phyloP scores from a whole-genome alignment of 1,140 invertebrate species.

The Drosophila santomea region DNA sequence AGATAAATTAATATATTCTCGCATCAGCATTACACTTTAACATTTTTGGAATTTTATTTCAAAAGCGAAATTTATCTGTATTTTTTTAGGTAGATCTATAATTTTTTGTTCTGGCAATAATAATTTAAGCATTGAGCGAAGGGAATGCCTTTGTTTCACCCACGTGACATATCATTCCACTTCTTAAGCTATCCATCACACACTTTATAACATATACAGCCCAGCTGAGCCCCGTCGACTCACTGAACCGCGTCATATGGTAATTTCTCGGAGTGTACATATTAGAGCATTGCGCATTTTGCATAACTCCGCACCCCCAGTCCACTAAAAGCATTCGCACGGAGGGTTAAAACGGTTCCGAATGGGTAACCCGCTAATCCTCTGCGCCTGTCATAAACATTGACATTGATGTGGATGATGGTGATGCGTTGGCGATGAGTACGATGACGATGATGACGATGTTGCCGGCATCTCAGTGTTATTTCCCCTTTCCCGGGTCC shows the following conservation, averaged over 20 bases:
- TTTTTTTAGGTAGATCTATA: too few species aligned
- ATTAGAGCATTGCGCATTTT: slow-evolving; percentile 34
- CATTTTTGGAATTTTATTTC: background rate
- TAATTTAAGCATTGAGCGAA: background rate
- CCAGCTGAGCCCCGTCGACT: slow-evolving; percentile 14
- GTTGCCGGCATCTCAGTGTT: slow-evolving; percentile 3
- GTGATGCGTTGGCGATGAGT: slow-evolving; percentile 18
- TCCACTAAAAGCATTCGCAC: slow-evolving; percentile 18
- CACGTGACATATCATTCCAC: background rate
- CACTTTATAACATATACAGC: background rate
- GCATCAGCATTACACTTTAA: background rate
- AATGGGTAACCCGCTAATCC: slow-evolving; percentile 76
- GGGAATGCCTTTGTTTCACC: background rate
- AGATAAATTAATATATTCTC: background rate
- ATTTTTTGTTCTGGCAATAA: background rate
- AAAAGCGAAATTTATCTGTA: too few species aligned
- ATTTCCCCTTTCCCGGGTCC: slow-evolving; percentile 20
- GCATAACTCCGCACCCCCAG: slow-evolving; percentile 29
- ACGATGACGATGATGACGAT: slow-evolving; percentile 21
- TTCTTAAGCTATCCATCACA: slow-evolving; percentile 10
- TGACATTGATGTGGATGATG: slow-evolving; percentile 76
- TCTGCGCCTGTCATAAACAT: slow-evolving; percentile 80
- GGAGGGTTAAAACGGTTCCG: slow-evolving; percentile 65
- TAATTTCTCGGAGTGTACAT: slow-evolving; percentile 47
- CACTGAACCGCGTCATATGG: slow-evolving; percentile 28